Evolutionary conservation across 2,888 invertebrate species (phyloP), one percentile per base, ranked within the genome.

Genomic region (Ectemnius cavifrons): DNA sequence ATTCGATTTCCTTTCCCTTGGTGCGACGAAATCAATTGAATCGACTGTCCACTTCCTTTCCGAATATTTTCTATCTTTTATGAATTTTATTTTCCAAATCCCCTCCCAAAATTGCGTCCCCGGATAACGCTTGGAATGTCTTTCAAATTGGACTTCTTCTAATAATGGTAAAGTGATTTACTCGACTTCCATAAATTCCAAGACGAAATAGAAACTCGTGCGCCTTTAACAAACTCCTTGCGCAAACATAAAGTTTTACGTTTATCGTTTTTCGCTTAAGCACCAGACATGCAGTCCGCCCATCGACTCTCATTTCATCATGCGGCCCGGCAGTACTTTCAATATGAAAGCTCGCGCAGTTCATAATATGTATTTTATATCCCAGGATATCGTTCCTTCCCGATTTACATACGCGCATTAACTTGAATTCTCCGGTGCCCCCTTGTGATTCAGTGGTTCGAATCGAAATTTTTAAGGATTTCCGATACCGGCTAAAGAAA

Each of bases 181-280:
- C 52, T 14, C n/a, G 0, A 16, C 52, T 6, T 14, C n/a, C 16
- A 16, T 52, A 52, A 52, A 14, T 52, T 13, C n/a, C 5, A 6
- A 16, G 13, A 52, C 16, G 52, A 14, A 52, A 52, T 52, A 6
- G 52, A 52, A 52, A 16, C n/a, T 14, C 52, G 16, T 11, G 2
- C 16, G 52, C 14, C 5, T 52, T 16, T 16, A 52, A 52, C 52
- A 52, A 52, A 52, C 52, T 5, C 5, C 52, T 52, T 14, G 16
- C 16, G 5, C 52, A 52, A 14, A 52, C 52, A 52, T 52, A 52
- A 52, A 52, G 5, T 16, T 52, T 52, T 52, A 52, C 52, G 52
- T 52, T 52, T 52, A 52, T 52, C 52, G 52, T 52, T 52, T 52
- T 52, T 52, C 52, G 52, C 16, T 52, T 52, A 52, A 14, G 52